Evolutionary conservation across 2,113 vertebrate genomes (phyloP).

Genomic region (Podarcis raffonei): DNA sequence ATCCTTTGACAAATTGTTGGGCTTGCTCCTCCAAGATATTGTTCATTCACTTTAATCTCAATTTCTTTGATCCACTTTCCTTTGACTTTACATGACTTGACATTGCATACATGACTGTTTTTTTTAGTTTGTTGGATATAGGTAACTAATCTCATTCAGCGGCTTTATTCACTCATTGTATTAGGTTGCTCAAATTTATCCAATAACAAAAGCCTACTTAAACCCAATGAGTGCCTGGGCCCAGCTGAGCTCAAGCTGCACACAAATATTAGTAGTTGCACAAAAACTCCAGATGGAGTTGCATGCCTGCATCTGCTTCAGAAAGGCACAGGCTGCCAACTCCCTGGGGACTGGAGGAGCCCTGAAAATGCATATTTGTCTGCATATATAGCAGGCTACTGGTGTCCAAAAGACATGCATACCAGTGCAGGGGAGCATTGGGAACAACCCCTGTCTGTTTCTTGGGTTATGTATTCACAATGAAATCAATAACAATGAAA

Average conservation of each 20-base stretch:
- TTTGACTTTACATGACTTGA: constrained; percentile 7
- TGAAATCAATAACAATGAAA: background rate
- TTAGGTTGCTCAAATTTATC: background rate
- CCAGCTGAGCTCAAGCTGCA: background rate
- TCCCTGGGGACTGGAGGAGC: background rate
- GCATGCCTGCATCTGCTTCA: background rate
- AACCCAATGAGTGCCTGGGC: background rate
- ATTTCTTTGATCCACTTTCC: constrained; percentile 4
- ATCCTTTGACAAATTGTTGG: background rate
- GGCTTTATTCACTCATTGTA: background rate
- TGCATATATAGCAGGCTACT: background rate
- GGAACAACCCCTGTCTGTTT: background rate
- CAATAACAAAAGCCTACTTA: background rate
- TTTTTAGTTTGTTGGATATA: background rate
- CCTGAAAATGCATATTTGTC: background rate
- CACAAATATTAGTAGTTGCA: background rate
- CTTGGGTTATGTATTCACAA: background rate
- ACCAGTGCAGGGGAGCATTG: background rate
- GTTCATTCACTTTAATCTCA: background rate
- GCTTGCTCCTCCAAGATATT: constrained; percentile 3
- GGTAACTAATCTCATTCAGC: background rate
- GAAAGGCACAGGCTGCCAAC: background rate
- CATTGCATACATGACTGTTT: background rate
- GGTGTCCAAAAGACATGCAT: background rate
- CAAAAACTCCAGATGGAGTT: background rate